These are phyloP conservation scores for Mastomys natalensis DNA, from an alignment of 2,113 vertebrate genomes.

Conservation along the genomic window DNA sequence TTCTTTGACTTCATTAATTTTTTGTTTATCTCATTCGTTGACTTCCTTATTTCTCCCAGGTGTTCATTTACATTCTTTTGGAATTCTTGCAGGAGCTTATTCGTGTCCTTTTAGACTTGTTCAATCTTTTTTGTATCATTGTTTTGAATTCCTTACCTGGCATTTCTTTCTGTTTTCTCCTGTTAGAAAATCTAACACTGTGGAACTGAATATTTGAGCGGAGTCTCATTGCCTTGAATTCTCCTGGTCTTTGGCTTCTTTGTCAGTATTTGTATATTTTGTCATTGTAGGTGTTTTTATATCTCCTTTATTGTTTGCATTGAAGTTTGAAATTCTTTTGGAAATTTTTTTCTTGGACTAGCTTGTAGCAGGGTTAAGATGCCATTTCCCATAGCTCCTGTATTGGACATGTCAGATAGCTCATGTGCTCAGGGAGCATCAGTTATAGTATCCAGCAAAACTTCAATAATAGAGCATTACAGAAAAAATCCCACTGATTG, in stretches of 20 bases:
- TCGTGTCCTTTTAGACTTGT: not conserved
- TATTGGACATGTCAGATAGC: too few species aligned
- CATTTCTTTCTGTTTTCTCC: not conserved
- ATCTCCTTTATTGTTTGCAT: not conserved
- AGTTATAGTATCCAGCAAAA: not conserved
- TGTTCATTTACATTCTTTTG: not conserved
- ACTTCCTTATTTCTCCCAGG: not conserved
- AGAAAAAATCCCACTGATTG: not conserved
- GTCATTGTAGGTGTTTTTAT: not conserved
- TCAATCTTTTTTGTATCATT: not conserved
- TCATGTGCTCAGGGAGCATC: too few species aligned
- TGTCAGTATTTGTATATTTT: not conserved
- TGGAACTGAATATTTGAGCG: not conserved
- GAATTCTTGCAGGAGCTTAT: not conserved
- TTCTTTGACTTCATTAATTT: not conserved
- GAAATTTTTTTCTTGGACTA: not conserved
- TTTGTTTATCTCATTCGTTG: not conserved
- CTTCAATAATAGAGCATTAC: not conserved
- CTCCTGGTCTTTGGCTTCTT: not conserved
- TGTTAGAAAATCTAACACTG: not conserved
- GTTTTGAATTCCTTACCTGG: not conserved
- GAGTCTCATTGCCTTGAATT: too few species aligned
- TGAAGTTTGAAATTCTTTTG: not conserved
- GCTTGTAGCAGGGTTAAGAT: not conserved
- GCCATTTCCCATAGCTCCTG: not conserved